phyloP scores from a whole-genome alignment of 2,797 vertebrate species.

The Cirrhinus mrigala region DNA sequence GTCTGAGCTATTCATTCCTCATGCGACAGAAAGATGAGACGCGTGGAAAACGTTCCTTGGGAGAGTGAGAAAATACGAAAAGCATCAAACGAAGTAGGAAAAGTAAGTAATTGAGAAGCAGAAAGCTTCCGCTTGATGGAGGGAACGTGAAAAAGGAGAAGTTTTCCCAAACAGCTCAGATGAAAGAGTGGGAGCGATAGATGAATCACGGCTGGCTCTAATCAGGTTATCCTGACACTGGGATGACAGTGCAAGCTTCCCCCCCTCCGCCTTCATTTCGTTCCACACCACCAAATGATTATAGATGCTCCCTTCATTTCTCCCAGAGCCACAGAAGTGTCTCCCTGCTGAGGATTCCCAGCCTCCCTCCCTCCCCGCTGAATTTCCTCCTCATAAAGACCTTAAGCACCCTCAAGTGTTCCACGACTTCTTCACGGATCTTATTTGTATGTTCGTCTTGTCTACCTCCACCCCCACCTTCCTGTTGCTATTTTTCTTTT shows the following conservation, averaged over 20 bases:
- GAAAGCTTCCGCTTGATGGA: constrained; percentile 19
- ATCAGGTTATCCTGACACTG: constrained; percentile 79
- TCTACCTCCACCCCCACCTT: neutral
- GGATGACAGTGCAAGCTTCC: constrained; percentile 72
- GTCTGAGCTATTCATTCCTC: constrained; percentile 8
- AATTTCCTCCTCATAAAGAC: constrained; percentile 59
- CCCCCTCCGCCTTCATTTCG: constrained; percentile 66
- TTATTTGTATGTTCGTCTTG: neutral
- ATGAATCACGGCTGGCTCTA: constrained; percentile 78
- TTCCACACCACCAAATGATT: constrained; percentile 76
- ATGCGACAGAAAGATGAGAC: constrained; percentile 24
- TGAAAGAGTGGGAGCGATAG: constrained; percentile 66
- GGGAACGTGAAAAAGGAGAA: constrained; percentile 12
- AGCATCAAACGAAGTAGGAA: neutral
- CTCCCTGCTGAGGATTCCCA: constrained; percentile 57
- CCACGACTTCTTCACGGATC: constrained; percentile 67
- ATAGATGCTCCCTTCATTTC: constrained; percentile 73
- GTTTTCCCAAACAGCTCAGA: constrained; percentile 44
- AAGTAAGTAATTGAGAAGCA: constrained; percentile 2
- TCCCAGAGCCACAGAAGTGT: constrained; percentile 58
- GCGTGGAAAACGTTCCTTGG: neutral
- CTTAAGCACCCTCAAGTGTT: constrained; percentile 79
- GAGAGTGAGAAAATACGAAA: constrained; percentile 39
- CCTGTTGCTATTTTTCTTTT: neutral
- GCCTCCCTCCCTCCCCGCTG: constrained; percentile 8